Evolutionary conservation across 2,113 vertebrate genomes (phyloP).

Genomic region (Felis catus): F.catus_Fca126_mat1.0 CM031417.1:59305501-59306000

Average conservation of each 20-base stretch:
- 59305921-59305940: background rate
- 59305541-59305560: background rate
- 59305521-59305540: background rate
- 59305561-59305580: background rate
- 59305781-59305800: constrained; percentile 41
- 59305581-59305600: constrained; percentile 6
- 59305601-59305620: background rate
- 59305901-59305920: constrained; percentile 24
- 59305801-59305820: constrained; percentile 28
- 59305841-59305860: background rate
- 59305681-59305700: constrained; percentile 15
- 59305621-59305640: background rate
- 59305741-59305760: constrained; percentile 38
- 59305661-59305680: background rate
- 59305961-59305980: constrained; percentile 23
- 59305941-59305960: constrained; percentile 43
- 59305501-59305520: background rate
- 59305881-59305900: constrained; percentile 50
- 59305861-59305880: constrained; percentile 3
- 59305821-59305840: constrained; percentile 10
- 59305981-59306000: constrained; percentile 56
- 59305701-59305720: background rate
- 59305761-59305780: constrained; percentile 16
- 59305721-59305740: constrained; percentile 3
- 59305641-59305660: constrained; percentile 14